Conservation (phyloP, 2,113 vertebrate species). For the Hyla sarda region DNA sequence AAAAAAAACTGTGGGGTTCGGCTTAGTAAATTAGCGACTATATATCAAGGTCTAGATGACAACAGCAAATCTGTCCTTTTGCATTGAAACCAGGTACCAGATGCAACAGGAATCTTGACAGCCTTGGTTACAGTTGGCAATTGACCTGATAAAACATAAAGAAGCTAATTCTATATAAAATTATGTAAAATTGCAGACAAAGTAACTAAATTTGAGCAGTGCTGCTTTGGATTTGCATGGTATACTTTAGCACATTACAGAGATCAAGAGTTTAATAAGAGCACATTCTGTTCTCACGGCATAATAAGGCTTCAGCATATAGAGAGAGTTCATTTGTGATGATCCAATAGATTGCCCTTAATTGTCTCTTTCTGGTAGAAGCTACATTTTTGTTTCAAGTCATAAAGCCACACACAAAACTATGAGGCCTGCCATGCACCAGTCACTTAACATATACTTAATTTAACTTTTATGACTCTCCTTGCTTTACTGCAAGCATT, state of each 20-base stretch:
- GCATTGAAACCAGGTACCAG: background rate
- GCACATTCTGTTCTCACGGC: conserved; percentile 5
- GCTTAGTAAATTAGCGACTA: too few relatives aligned
- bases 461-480: conserved; percentile 34
- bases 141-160: background rate
- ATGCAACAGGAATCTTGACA: background rate
- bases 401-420: conserved; percentile 31
- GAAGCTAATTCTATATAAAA: too few relatives aligned
- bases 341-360: conserved; percentile 36
- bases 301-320: background rate
- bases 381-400: conserved; percentile 44
- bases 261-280: conserved; percentile 24
- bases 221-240: background rate
- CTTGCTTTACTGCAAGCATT: conserved; percentile 12
- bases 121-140: background rate
- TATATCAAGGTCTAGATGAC: too few relatives aligned
- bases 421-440: conserved; percentile 30
- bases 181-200: background rate
- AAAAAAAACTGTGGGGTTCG: too few relatives aligned
- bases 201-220: background rate
- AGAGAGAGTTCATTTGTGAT: conserved; percentile 38
- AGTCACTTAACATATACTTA: conserved; percentile 28
- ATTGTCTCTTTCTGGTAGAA: conserved; percentile 40
- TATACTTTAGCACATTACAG: background rate
- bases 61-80: too few relatives aligned